A percentile compares a stretch with the other conserved stretches of the same genome.
Evolutionary conservation across 2,113 vertebrate species (phyloP).

Genomic region (Rhagologus leucostigma): DNA sequence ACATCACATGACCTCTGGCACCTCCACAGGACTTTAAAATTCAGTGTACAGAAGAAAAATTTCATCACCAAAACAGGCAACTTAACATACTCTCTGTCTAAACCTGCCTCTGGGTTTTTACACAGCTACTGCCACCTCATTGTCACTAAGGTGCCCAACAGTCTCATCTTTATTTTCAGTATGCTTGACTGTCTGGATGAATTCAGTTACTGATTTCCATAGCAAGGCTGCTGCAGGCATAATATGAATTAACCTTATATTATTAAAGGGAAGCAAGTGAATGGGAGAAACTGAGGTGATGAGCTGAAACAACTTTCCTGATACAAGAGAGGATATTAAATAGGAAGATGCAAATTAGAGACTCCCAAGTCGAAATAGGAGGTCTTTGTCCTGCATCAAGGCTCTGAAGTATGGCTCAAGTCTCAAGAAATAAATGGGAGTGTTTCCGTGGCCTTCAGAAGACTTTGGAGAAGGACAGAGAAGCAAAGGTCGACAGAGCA

Average conservation of each 20-base stretch:
- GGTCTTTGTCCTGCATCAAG: background rate
- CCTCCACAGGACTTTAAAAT: background rate
- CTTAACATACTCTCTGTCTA: background rate
- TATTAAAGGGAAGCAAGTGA: background rate
- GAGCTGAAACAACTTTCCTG: background rate
- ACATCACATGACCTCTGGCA: background rate
- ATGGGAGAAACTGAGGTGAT: background rate
- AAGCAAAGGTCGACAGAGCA: conserved; percentile 21
- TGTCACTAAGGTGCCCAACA: background rate
- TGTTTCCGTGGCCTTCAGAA: background rate
- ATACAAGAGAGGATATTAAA: background rate
- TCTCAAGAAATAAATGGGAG: background rate
- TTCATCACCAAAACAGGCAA: background rate
- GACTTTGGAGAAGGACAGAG: background rate
- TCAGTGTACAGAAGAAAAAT: background rate
- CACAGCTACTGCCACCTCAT: background rate
- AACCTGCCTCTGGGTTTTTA: background rate
- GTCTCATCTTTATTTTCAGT: background rate
- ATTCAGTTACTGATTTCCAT: background rate
- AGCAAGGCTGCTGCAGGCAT: background rate
- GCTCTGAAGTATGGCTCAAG: rapidly evolving
- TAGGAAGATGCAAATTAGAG: background rate
- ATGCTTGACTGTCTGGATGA: background rate
- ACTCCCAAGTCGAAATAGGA: background rate
- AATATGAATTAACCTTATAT: background rate